Conservation (phyloP, 2,888 invertebrate genomes). For the Clepsis dumicolana region DNA sequence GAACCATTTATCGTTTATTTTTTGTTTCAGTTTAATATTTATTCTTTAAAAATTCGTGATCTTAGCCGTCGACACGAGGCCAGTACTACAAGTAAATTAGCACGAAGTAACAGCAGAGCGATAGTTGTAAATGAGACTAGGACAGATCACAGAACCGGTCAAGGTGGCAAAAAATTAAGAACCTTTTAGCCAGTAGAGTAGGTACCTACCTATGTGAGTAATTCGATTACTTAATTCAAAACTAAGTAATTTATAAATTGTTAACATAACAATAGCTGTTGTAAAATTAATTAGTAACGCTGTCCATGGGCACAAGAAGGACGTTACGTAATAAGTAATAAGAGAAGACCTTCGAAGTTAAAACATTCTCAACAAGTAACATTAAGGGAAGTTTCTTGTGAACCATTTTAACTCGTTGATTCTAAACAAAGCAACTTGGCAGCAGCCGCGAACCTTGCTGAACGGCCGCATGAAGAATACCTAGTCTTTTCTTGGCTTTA, state of each 20-base stretch:
- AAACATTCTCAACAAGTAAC: slow-evolving; percentile 11
- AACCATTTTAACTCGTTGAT: background rate
- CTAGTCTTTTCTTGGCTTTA: no score
- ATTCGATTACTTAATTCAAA: background rate
- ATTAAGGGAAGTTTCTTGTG: slow-evolving; percentile 5
- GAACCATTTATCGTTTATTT: no score
- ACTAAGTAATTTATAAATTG: slow-evolving; percentile 19
- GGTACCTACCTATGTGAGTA: background rate
- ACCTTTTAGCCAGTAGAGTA: no score
- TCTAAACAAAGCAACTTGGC: background rate
- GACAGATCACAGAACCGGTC: no score
- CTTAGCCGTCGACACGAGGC: no score
- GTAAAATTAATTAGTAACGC: slow-evolving; percentile 1
- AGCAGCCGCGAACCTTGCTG: background rate
- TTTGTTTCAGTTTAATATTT: no score
- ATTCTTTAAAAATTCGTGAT: no score
- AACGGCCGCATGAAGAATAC: background rate
- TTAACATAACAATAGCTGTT: background rate
- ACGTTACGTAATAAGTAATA: background rate
- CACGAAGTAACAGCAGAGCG: no score
- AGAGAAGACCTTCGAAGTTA: slow-evolving; percentile 12
- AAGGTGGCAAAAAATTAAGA: no score
- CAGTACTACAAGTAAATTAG: no score
- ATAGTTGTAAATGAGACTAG: no score
- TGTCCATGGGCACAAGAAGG: background rate